Base-by-base conservation (phyloP, 2,888 invertebrate species). In the Spilosoma lubricipeda region DNA sequence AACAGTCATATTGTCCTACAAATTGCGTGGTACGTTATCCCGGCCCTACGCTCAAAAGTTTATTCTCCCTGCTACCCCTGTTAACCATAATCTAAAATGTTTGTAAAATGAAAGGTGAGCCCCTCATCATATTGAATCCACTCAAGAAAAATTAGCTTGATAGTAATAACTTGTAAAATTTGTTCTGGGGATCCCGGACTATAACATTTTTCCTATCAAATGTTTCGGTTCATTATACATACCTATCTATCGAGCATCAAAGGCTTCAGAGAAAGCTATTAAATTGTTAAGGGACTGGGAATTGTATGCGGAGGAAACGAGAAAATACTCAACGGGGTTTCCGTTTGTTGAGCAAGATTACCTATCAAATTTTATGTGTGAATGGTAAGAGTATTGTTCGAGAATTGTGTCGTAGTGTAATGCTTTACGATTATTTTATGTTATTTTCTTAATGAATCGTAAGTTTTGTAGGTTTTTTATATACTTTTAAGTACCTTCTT, bases 191-290 rank as follows among this genome's bases (percentile, higher is more conserved):
- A n/a, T n/a, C n/a, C n/a, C n/a, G n/a, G n/a, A n/a, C n/a, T n/a
- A n/a, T n/a, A n/a, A n/a, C n/a, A n/a, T 69, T 72, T 73, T 76
- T 77, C 76, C 39, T 77, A 42, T 48, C 67, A 36, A 45, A 39
- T 27, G 66, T 74, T 27, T 30, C 73, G 33, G 15, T 30, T 65
- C 18, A 20, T 42, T 63, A 45, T 64, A 75, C 72, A 63, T 63
- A 30, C 18, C 63, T 30, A 63, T 63, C 63, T 30, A 63, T 63
- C 15, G 30, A 63, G 63, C 30, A 30, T 63, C 75, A 72, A 77
- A 77, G 59, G 7, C 48, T 45, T 73, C 27, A 36, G 42, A 7
- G 52, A 74, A 20, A 33, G 42, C 45, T 63, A 59, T 67, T 59
- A 74, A 74, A 71, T 71, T 74, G 52, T n/a, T 36, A 3, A 59